Conservation (phyloP, 2,113 vertebrate species). For the Lichenostomus cassidix region DNA sequence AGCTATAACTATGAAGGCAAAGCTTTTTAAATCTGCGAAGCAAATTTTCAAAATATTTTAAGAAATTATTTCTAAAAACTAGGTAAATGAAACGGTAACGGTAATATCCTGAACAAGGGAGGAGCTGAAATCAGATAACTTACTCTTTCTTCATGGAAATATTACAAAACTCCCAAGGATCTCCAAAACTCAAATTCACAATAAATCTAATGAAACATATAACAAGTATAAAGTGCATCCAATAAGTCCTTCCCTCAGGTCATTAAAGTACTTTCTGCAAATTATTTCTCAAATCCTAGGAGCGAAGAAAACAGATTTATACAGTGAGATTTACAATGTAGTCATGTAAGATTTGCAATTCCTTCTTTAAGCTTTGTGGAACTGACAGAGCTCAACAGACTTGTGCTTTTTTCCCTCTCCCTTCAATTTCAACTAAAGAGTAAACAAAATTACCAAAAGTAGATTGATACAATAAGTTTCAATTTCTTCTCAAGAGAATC, state of each 20-base stretch:
- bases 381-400: background rate
- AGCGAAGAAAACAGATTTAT: background rate
- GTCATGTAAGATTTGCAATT: background rate
- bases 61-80: background rate
- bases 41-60: background rate
- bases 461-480: background rate
- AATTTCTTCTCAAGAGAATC: background rate
- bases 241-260: background rate
- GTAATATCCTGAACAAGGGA: background rate
- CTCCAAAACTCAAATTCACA: background rate
- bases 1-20: background rate
- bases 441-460: slow-evolving; percentile 19
- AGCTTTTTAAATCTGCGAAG: background rate
- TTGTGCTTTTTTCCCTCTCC: rapidly evolving
- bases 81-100: background rate
- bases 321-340: background rate
- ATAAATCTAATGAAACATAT: background rate
- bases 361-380: background rate
- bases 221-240: background rate
- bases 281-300: background rate
- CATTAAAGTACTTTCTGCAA: slow-evolving; percentile 20
- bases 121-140: background rate
- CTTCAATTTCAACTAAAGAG: background rate
- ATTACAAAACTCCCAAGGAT: background rate
- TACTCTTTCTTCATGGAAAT: background rate